Percentiles rank a stretch among this genome's conserved stretches.
Evolutionary conservation across 2,113 vertebrate genomes (phyloP).

Genomic region (Brachyhypopomus gauderio): DNA sequence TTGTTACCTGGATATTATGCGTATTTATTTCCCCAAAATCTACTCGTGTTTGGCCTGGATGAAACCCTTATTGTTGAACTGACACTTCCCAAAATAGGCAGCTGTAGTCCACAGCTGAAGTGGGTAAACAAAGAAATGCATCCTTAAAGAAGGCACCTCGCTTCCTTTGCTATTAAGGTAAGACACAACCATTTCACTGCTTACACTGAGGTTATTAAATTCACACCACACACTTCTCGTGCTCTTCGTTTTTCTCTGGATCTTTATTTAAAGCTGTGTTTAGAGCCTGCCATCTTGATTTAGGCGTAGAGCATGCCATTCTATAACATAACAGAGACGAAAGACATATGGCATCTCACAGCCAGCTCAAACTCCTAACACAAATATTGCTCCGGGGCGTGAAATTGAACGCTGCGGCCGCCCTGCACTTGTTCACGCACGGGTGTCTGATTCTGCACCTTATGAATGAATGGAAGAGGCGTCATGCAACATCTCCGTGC

Average conservation of each 20-base stretch:
- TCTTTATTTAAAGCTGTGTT: conserved; percentile 28
- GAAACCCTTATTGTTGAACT: conserved; percentile 31
- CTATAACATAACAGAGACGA: conserved; percentile 1
- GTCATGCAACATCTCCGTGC: background rate
- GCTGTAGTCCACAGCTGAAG: conserved; percentile 37
- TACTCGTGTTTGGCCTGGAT: conserved; percentile 10
- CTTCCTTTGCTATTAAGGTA: conserved; percentile 43
- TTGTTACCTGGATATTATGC: conserved; percentile 38
- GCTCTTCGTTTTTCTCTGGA: conserved; percentile 24
- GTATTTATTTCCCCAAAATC: conserved; percentile 19
- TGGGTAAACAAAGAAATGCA: conserved; percentile 63
- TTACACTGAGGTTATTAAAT: background rate
- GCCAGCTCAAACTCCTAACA: background rate
- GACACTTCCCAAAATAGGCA: conserved; percentile 37
- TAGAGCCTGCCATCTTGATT: conserved; percentile 54
- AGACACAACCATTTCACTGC: conserved; percentile 4
- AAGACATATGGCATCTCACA: background rate
- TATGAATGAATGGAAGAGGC: background rate
- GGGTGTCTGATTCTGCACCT: background rate
- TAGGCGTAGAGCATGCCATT: conserved; percentile 25
- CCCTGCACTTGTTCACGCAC: background rate
- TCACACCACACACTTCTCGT: background rate
- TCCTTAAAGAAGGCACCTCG: conserved; percentile 30
- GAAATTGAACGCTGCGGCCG: background rate
- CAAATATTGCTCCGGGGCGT: background rate